Evolutionary conservation across 2,888 invertebrate genomes (phyloP).

Genomic region (Mongoloraphidia duomilia): DNA sequence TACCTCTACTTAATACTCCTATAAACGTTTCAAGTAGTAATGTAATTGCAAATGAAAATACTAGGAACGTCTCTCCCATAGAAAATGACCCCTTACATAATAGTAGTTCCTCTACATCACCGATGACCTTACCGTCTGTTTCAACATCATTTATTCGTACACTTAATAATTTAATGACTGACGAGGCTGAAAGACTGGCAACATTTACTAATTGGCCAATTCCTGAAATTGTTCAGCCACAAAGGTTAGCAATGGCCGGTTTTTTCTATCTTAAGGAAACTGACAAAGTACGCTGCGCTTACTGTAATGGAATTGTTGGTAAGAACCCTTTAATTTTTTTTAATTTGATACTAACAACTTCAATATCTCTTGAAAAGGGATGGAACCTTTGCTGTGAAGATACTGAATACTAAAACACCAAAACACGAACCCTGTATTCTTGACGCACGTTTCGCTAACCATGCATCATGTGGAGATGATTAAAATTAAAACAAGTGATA

Average conservation of each 20-base stretch:
- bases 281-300: conserved; percentile 66
- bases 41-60: too few species aligned
- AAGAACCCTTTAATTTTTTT: conserved; percentile 4
- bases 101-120: conserved; percentile 13
- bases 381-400: too few species aligned
- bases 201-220: conserved; percentile 66
- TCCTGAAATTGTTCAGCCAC: conserved; percentile 44
- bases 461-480: too few species aligned
- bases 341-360: too few species aligned
- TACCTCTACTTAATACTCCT: conserved; percentile 33
- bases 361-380: too few species aligned
- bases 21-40: too few species aligned
- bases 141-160: conserved; percentile 9
- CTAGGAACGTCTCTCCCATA: too few species aligned
- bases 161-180: conserved; percentile 23
- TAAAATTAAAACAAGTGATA: too few species aligned
- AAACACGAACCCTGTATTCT: too few species aligned
- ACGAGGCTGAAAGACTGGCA: conserved; percentile 46
- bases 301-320: conserved; percentile 57
- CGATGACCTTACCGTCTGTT: conserved; percentile 19
- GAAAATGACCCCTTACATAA: too few species aligned
- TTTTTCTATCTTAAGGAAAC: conserved; percentile 66
- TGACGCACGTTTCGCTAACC: too few species aligned
- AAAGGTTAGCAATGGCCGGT: conserved; percentile 65
- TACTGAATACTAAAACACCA: too few species aligned